Conservation (phyloP, 2,113 vertebrate species). For the pig (Sus scrofa) region T2T-Sscrofa CM000817.6:17060501-17061000, state of each 20-base stretch:
- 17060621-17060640: conserved; percentile 60
- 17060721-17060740: conserved; percentile 39
- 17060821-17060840: background rate
- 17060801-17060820: background rate
- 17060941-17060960: background rate
- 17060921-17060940: background rate
- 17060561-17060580: conserved; percentile 57
- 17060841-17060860: background rate
- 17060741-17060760: background rate
- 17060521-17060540: conserved; percentile 37
- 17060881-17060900: background rate
- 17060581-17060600: conserved; percentile 23
- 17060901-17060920: background rate
- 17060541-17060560: conserved; percentile 60
- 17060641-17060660: conserved; percentile 68
- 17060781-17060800: conserved; percentile 63
- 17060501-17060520: conserved; percentile 65
- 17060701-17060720: background rate
- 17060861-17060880: background rate
- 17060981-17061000: background rate
- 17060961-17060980: background rate
- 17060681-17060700: conserved; percentile 55
- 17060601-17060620: conserved; percentile 36
- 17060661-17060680: conserved; percentile 75
- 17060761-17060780: background rate